phyloP scores from a whole-genome alignment of 2,113 vertebrate species.

The Heterocephalus glaber region DNA sequence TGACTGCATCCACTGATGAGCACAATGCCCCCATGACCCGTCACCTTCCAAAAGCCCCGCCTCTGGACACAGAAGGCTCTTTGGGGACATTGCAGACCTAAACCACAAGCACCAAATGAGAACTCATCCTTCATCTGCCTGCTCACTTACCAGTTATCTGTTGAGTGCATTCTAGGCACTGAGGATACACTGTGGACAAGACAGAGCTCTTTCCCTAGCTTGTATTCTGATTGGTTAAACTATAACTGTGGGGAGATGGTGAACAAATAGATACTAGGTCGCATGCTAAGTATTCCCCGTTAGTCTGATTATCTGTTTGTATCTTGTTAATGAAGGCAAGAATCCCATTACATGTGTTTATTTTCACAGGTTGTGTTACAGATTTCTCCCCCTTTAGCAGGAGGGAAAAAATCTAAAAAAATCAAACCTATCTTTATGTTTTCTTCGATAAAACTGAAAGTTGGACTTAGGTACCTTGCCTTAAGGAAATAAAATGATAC shows the following conservation, averaged over 20 bases:
- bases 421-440: neutral
- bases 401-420: neutral
- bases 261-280: neutral
- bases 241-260: neutral
- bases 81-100: neutral
- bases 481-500: neutral
- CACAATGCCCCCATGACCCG: neutral
- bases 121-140: neutral
- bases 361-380: neutral
- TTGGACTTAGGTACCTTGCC: neutral
- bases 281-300: neutral
- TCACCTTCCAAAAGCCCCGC: neutral
- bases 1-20: neutral
- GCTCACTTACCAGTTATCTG: neutral
- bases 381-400: neutral
- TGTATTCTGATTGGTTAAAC: neutral
- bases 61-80: neutral
- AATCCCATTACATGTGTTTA: neutral
- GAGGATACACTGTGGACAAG: fast-evolving
- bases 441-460: neutral
- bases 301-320: neutral
- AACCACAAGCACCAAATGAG: neutral
- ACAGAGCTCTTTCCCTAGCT: neutral
- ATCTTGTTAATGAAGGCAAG: neutral
- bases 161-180: neutral